A percentile compares a stretch with the other conserved stretches of the same genome.
Evolutionary conservation across 2,888 invertebrate genomes (phyloP).

Genomic region (Drosophila mimetica): DNA sequence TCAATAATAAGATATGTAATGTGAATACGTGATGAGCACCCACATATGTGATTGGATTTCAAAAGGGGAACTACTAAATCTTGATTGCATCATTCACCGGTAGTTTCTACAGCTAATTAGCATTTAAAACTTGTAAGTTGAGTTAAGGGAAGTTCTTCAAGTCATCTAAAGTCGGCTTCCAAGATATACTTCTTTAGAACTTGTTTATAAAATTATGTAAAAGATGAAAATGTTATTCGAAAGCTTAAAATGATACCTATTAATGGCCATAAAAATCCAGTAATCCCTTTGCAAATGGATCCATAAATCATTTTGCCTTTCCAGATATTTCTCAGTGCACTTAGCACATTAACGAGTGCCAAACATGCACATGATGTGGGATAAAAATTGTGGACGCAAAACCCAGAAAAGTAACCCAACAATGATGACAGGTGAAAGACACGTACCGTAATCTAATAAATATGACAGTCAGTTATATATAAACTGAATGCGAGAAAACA

Average conservation of each 20-base stretch:
- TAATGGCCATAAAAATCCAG: neutral
- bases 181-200: too few species aligned
- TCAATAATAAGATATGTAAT: slow-evolving; percentile 11
- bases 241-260: too few species aligned
- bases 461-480: slow-evolving; percentile 40
- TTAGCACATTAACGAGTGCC: slow-evolving; percentile 14
- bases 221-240: too few species aligned
- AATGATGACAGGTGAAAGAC: slow-evolving; percentile 22
- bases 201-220: neutral
- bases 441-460: slow-evolving; percentile 39
- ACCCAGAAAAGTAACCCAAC: slow-evolving; percentile 1
- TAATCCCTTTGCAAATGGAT: too few species aligned
- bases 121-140: neutral
- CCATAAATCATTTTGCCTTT: slow-evolving; percentile 16
- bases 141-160: neutral
- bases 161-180: too few species aligned
- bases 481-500: slow-evolving; percentile 52
- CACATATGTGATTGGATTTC: neutral
- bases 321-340: slow-evolving; percentile 21
- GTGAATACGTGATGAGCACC: slow-evolving; percentile 1
- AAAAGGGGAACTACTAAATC: neutral
- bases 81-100: neutral
- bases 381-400: neutral
- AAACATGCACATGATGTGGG: slow-evolving; percentile 8
- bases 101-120: neutral